These are phyloP conservation scores for Mycteria americana DNA, from an alignment of 2,797 vertebrate genomes.

Conservation along the genomic window DNA sequence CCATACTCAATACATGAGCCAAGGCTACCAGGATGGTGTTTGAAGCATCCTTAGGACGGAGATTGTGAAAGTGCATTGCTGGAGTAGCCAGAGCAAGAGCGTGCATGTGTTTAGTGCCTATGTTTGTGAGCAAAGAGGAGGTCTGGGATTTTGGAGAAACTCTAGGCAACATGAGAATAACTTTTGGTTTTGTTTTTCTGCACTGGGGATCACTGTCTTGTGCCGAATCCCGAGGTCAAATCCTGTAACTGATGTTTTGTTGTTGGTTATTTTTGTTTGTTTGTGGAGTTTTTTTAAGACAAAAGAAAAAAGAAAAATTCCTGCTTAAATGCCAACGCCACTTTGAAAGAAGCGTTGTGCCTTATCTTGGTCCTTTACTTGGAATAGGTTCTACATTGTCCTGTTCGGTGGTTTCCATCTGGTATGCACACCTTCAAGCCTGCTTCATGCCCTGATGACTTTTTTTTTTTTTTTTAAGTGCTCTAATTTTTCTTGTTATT, in stretches of 20 bases:
- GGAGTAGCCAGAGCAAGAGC: fast-evolving
- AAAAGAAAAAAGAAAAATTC: neutral
- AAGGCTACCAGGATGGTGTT: neutral
- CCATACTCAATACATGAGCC: fast-evolving
- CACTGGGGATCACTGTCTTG: neutral
- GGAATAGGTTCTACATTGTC: neutral
- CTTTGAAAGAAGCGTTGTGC: neutral
- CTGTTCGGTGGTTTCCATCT: neutral
- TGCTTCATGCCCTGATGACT: neutral
- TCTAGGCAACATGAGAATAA: neutral
- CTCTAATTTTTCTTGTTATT: neutral
- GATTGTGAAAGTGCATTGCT: neutral
- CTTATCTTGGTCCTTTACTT: neutral
- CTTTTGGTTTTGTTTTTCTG: neutral
- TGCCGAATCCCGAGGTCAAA: neutral
- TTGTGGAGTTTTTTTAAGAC: neutral
- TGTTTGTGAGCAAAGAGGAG: neutral
- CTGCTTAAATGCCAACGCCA: neutral
- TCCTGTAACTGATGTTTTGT: neutral
- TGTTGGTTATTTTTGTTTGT: neutral
- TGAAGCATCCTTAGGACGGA: neutral
- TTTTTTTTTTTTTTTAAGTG: neutral
- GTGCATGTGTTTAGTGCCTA: fast-evolving
- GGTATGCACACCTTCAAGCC: neutral
- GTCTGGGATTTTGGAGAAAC: neutral